Conservation (phyloP, 1,140 invertebrate genomes). For the Archivesica marissinica region DNA sequence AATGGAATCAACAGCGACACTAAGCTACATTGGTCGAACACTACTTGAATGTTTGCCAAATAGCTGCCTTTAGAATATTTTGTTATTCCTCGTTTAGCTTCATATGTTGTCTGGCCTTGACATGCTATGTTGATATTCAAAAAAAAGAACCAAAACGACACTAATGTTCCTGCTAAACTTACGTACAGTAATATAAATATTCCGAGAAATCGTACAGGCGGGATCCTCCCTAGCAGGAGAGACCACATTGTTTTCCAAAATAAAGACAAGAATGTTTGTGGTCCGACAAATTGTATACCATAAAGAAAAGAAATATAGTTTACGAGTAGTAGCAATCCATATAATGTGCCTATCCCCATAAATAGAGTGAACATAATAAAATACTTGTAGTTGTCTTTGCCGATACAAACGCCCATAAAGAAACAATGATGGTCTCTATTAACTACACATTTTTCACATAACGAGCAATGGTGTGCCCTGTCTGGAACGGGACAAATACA, state of each 20-base stretch:
- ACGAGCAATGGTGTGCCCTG: conserved; percentile 74
- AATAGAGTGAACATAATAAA: conserved; percentile 93
- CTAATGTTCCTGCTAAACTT: conserved; percentile 37
- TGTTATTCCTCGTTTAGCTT: conserved; percentile 10
- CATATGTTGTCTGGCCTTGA: conserved; percentile 22
- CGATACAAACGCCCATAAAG: conserved; percentile 95
- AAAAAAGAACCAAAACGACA: conserved; percentile 42
- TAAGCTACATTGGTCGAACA: neutral
- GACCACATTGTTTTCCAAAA: neutral
- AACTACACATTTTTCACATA: conserved; percentile 73
- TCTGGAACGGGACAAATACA: conserved; percentile 66
- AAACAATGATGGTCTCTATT: conserved; percentile 96
- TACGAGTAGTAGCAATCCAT: conserved; percentile 7
- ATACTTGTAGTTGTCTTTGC: conserved; percentile 94
- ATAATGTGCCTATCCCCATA: conserved; percentile 49
- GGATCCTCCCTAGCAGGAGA: conserved; percentile 4
- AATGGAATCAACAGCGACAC: conserved; percentile 37
- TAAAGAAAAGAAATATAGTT: conserved; percentile 48
- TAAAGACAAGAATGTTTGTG: conserved; percentile 36
- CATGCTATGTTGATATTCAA: conserved; percentile 12
- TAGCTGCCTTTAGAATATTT: conserved; percentile 28
- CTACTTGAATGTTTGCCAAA: conserved; percentile 25
- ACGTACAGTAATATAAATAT: conserved; percentile 44
- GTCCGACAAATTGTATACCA: conserved; percentile 42
- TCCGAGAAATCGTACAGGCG: neutral